These are phyloP conservation scores for Halichondria panicea DNA, from an alignment of 37 sponge, comb jelly and placozoan species.

Conservation along the genomic window DNA sequence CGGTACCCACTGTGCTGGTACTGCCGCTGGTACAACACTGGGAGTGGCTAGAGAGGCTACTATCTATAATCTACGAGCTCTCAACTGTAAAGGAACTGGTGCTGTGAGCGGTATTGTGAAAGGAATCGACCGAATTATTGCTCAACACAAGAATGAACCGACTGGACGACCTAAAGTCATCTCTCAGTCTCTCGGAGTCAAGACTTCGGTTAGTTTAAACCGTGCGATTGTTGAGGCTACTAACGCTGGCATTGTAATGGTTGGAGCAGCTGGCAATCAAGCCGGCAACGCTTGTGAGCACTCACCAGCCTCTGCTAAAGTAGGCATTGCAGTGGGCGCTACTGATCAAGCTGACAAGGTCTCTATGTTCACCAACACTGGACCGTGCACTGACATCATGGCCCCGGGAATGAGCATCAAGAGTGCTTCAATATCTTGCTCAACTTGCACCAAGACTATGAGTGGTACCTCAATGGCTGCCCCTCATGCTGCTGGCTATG, in stretches of 20 bases:
- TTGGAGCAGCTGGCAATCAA: conserved; percentile 80
- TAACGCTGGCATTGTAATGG: conserved; percentile 39
- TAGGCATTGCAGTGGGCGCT: conserved; percentile 64
- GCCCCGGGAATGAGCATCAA: conserved; percentile 61
- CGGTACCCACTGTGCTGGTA: conserved; percentile 79
- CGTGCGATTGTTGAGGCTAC: conserved; percentile 35
- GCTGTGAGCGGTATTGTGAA: conserved; percentile 72
- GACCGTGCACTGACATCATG: conserved; percentile 68
- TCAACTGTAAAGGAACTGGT: conserved; percentile 67
- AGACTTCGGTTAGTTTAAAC: conserved; percentile 19
- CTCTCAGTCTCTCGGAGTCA: conserved; percentile 72
- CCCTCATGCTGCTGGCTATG: conserved; percentile 76
- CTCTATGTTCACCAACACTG: conserved; percentile 62
- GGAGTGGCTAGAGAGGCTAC: conserved; percentile 71
- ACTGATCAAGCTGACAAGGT: conserved; percentile 40
- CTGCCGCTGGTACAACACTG: conserved; percentile 66
- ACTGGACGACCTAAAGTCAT: conserved; percentile 37
- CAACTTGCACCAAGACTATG: conserved; percentile 50
- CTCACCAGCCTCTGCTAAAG: conserved; percentile 61
- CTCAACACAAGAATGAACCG: conserved; percentile 8
- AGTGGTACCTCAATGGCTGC: conserved; percentile 83
- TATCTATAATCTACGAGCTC: conserved; percentile 59
- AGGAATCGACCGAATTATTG: conserved; percentile 59
- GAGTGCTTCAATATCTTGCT: conserved; percentile 52
- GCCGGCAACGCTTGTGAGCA: conserved; percentile 56